phyloP scores from a whole-genome alignment of 2,113 vertebrate species.

The Gymnobelideus leadbeateri region DNA sequence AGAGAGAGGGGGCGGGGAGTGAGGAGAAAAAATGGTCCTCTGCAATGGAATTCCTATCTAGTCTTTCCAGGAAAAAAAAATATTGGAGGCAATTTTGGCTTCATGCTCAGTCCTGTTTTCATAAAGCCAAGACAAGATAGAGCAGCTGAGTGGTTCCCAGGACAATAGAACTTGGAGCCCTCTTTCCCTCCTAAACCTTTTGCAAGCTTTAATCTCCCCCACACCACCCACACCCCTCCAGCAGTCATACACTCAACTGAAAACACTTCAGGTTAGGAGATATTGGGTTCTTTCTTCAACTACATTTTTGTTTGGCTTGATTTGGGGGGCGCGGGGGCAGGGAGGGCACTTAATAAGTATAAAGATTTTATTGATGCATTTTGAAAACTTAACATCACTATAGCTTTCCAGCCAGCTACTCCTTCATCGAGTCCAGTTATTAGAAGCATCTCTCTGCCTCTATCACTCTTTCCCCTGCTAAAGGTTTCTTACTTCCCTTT shows the following conservation, averaged over 20 bases:
- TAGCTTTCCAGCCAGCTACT: not conserved
- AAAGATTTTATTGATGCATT: not conserved
- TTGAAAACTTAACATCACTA: not conserved
- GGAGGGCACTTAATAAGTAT: not conserved
- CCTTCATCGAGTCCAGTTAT: not conserved
- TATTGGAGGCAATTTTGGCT: conserved; percentile 26
- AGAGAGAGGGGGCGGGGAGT: too few species aligned
- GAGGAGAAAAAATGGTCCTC: not conserved
- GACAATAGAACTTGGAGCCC: not conserved
- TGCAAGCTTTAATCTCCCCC: not conserved
- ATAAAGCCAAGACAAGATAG: not conserved
- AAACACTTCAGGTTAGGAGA: not conserved
- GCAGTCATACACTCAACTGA: not conserved
- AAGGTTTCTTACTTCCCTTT: not conserved
- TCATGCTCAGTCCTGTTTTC: conserved; percentile 2
- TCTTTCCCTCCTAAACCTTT: not conserved
- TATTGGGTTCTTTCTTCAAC: not conserved
- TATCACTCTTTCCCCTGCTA: not conserved
- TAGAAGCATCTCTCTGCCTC: not conserved
- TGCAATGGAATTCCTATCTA: conserved; percentile 37
- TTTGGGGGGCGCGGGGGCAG: too few species aligned
- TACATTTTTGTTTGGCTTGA: not conserved
- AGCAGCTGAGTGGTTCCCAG: not conserved
- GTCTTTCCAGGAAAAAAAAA: conserved; percentile 32
- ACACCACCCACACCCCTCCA: not conserved